Evolutionary conservation across 2,797 vertebrate genomes (phyloP), one percentile per base, ranked within the genome.

Genomic region (Odontamblyopus rebecca): DNA sequence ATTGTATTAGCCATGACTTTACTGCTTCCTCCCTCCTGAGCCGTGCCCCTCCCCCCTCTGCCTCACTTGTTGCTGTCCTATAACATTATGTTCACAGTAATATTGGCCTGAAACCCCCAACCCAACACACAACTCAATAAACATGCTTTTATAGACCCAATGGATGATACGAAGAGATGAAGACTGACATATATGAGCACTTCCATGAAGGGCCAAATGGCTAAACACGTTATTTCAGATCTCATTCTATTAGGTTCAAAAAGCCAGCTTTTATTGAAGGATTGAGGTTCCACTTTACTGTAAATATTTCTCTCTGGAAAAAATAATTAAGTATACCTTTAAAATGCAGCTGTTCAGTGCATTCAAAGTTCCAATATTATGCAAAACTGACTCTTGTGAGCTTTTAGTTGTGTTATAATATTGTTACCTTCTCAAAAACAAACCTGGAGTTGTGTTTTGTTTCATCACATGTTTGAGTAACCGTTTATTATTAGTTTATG

Each of bases 1-100:
- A 72, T 66, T 76, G 60, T 78, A 79, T 72, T 51, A 87, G 80
- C 70, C 67, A 18, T 26, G 70, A 64, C 77, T 88, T 88, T 86
- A 84, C 74, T 75, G 69, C 82, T 76, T 85, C 79, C 76, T 77
- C 29, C 71, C 62, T 32, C 50, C 76, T 44, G 41, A 44, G 41
- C 4, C 76, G 62, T 53, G 71, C 74, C 74, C 72, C 75, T 54
- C 53, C 72, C 66, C 77, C 57, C 71, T 44, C 63, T 76, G 66
- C 70, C 72, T 74, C 7, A 41, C 76, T 75, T 79, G 74, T 81
- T 77, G 66, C 73, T 74, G 76, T 83, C 74, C 74, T 50, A 18
- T n/a, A 60, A 70, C 62, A 59, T 83, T 78, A 70, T 29, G 2
- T 78, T 83, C 73, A 68, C 13, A 0, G 60, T 73, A 70, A 78